phyloP scores from a whole-genome alignment of 2,113 vertebrate genomes.

The Albula goreensis region DNA sequence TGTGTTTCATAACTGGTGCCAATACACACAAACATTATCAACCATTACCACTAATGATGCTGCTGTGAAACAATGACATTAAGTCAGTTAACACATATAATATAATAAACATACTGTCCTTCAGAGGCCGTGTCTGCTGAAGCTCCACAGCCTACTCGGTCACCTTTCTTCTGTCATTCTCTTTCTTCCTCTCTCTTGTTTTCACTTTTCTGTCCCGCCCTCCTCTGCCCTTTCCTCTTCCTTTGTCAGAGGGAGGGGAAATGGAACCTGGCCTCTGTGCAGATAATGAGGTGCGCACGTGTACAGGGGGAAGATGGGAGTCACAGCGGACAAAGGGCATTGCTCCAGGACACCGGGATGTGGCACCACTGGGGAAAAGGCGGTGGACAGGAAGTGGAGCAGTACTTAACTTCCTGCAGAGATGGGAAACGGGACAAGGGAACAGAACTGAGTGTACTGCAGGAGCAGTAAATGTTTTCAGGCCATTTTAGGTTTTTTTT shows the following conservation, averaged over 20 bases:
- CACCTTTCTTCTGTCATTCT: background rate
- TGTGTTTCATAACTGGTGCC: background rate
- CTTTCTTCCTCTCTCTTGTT: background rate
- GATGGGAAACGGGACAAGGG: conserved; percentile 43
- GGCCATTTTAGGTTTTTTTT: too few species aligned
- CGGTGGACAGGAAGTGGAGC: conserved; percentile 68
- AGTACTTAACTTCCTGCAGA: conserved; percentile 59
- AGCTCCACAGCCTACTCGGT: background rate
- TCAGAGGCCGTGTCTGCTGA: background rate
- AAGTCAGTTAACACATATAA: background rate
- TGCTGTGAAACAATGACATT: background rate
- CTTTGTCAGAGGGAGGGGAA: conserved; percentile 69
- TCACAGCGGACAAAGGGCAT: conserved; percentile 72
- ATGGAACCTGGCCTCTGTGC: conserved; percentile 71
- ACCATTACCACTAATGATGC: background rate
- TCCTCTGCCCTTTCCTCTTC: conserved; percentile 73
- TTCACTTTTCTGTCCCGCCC: conserved; percentile 48
- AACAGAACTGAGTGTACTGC: background rate
- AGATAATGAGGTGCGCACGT: conserved; percentile 81
- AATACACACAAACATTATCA: background rate
- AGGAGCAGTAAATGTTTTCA: conserved; percentile 25
- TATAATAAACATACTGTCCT: background rate
- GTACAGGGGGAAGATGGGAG: conserved; percentile 68
- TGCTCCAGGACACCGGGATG: conserved; percentile 51
- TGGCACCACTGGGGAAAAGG: conserved; percentile 73